Evolutionary conservation across 2,113 vertebrate genomes (phyloP), one percentile per base, ranked within the genome.

Genomic region (Dascyllus trimaculatus): DNA sequence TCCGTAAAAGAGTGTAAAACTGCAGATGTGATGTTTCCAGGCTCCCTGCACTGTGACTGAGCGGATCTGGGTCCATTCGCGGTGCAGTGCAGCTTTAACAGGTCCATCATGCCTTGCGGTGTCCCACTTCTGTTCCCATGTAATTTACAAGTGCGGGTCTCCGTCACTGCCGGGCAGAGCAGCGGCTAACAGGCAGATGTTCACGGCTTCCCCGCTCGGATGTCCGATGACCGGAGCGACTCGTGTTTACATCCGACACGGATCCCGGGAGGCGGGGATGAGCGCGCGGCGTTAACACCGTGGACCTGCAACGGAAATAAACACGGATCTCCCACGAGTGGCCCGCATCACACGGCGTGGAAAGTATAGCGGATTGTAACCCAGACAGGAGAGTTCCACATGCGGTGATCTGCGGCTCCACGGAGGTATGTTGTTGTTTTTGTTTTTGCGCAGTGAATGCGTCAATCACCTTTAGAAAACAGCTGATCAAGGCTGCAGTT

Each of bases 31-130:
- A 43, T n/a, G n/a, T n/a, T n/a, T n/a, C n/a, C n/a, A n/a, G n/a
- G n/a, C 40, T 13, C 40, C 4, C 1, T 14, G 11, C 13, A 43
- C 40, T 43, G 40, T 43, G 40, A 14, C 40, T 43, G 24, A 40
- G 18, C 1, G n/a, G 51, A 18, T 57, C 62, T 48, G 43, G 76
- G 48, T 78, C 66, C 81, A 18, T 69, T 45, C 57, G 57, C 54
- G 74, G 87, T 72, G 90, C 82, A 40, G 61, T 91, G 91, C 88
- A 85, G 92, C 93, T 93, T 94, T 91, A 93, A 91, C 84, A 24
- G 85, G 85, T 93, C 92, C 93, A 85, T 88, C 85, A 92, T 94
- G 93, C 93, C 88, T 94, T 93, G 93, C 94, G 90, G 89, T 90
- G 93, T 90, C 91, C 92, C 91, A 90, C 26, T 88, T 88, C 70